Evolutionary conservation across 2,888 invertebrate genomes (phyloP).

Genomic region (Amblyteles armatorius): DNA sequence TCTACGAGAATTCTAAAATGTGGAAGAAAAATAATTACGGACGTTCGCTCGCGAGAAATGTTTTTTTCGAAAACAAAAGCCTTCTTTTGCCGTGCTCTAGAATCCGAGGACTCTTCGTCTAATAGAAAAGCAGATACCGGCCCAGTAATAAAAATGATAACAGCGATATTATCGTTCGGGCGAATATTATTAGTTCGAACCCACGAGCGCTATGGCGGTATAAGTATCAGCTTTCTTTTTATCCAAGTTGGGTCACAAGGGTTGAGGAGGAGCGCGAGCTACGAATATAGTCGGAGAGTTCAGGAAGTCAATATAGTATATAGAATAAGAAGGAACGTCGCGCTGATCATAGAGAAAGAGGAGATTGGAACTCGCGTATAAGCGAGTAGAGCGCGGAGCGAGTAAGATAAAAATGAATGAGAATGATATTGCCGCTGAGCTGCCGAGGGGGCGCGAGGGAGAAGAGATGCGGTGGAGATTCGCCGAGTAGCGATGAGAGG

Average conservation of each 20-base stretch:
- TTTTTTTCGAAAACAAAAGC: not conserved
- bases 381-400: constrained; percentile 32
- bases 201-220: constrained; percentile 59
- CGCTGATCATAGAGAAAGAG: constrained; percentile 73
- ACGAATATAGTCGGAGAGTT: constrained; percentile 50
- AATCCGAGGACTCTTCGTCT: constrained; percentile 55
- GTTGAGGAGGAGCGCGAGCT: constrained; percentile 21
- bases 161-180: constrained; percentile 52
- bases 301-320: constrained; percentile 65
- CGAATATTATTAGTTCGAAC: constrained; percentile 64
- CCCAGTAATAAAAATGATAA: constrained; percentile 53
- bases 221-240: constrained; percentile 55
- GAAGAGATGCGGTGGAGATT: constrained; percentile 59
- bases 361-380: constrained; percentile 65
- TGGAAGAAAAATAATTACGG: too few species aligned
- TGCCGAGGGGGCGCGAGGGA: constrained; percentile 47
- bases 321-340: constrained; percentile 68
- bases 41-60: too few species aligned
- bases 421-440: constrained; percentile 74
- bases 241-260: not conserved
- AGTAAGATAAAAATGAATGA: constrained; percentile 75
- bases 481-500: constrained; percentile 44
- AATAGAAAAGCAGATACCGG: constrained; percentile 60
- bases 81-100: not conserved
- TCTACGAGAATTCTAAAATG: too few species aligned